Conservation (phyloP, 2,797 vertebrate species). For the Glyptemys insculpta region DNA sequence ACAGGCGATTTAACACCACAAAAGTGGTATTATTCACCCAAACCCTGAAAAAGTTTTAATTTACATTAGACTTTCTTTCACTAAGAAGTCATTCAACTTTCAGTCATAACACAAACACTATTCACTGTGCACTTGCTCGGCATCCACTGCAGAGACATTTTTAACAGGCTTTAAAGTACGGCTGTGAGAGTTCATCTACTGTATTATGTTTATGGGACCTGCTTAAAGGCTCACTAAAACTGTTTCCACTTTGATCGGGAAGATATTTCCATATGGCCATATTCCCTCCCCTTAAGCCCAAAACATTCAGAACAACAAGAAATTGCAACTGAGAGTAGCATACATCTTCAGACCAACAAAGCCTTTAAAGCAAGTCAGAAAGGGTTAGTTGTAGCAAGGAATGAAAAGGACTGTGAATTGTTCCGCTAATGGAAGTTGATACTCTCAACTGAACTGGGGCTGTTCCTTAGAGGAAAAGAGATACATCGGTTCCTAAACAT, state of each 20-base stretch:
- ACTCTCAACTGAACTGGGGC: constrained; percentile 2
- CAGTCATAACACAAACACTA: constrained; percentile 34
- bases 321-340: constrained; percentile 1
- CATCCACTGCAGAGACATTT: constrained; percentile 43
- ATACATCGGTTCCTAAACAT: background rate
- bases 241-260: constrained; percentile 48
- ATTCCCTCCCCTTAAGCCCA: background rate
- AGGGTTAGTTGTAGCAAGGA: background rate
- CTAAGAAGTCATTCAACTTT: constrained; percentile 41
- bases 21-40: constrained; percentile 44
- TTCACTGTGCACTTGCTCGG: constrained; percentile 40
- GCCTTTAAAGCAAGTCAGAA: constrained; percentile 17
- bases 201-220: constrained; percentile 14
- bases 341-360: background rate
- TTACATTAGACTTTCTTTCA: constrained; percentile 70
- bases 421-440: background rate
- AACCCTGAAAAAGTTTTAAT: constrained; percentile 66
- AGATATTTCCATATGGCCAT: constrained; percentile 29
- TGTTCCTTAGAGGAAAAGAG: background rate
- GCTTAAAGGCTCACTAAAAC: constrained; percentile 32
- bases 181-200: constrained; percentile 19
- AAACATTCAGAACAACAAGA: background rate
- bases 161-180: constrained; percentile 37
- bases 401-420: background rate
- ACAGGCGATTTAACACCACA: constrained; percentile 64